Evolutionary conservation across 2,113 vertebrate genomes (phyloP), one percentile per base, ranked within the genome.

Genomic region (Pygathrix nemaeus): DNA sequence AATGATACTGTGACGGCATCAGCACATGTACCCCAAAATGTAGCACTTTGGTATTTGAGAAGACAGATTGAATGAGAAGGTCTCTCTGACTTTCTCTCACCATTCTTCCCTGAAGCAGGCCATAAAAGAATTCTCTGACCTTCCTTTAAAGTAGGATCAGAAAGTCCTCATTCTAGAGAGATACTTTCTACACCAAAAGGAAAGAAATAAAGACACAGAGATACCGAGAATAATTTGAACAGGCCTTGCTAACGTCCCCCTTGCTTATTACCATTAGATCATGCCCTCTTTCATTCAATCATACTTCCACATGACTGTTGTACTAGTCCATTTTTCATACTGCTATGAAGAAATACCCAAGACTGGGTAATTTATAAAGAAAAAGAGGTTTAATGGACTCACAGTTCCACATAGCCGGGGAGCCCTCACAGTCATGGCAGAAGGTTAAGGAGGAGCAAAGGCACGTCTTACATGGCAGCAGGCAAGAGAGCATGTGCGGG

Each of bases 281-380:
- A 17, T 6, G 3, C 16, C 18, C 50, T 30, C 2, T 17, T 40
- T 72, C 0, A 0, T 27, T 6, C 35, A 38, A 61, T 61, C 25
- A 3, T 2, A 27, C 3, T 25, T 45, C 4, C 27, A 35, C 9
- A 38, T 1, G 3, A n/a, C 21, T 66, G 1, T 21, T 64, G 27
- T 64, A 32, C 12, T 64, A 6, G 61, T 32, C 27, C 61, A 32
- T 64, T 32, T 64, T 64, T 64, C 27, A 64, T 64, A 64, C 61
- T 64, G 27, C 61, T 64, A 64, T 64, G 61, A 64, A 30, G 61
- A 64, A 64, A 64, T 64, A 13, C 27, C 61, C 61, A 64, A 30
- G 27, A 64, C 27, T 64, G 27, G 5, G 61, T 64, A 64, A 64
- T 64, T 64, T 64, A 32, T 64, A 64, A 64, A 30, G 61, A 13